Percentiles rank a stretch among this genome's conserved stretches.
Evolutionary conservation across 2,888 invertebrate species (phyloP).

Genomic region (Chaetogeoica ovagalla): DNA sequence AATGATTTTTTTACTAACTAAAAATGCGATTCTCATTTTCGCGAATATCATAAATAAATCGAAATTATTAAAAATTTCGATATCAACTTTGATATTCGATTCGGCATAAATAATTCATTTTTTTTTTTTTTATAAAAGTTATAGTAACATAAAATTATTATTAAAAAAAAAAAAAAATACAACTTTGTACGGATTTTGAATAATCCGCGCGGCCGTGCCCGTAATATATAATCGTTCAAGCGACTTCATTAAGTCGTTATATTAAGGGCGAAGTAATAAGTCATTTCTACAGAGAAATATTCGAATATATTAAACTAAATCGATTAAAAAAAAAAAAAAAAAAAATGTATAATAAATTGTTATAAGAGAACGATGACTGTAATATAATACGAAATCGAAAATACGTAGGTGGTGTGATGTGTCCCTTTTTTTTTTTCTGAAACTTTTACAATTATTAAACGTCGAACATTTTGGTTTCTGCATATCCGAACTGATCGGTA

Average conservation of each 20-base stretch:
- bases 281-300: not conserved
- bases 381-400: too few relatives aligned
- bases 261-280: not conserved
- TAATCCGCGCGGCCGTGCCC: not conserved
- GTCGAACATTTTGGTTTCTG: too few relatives aligned
- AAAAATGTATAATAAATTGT: too few relatives aligned
- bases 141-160: not conserved
- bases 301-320: too few relatives aligned
- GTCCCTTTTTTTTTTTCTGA: too few relatives aligned
- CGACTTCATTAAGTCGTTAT: too few relatives aligned
- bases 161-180: not conserved
- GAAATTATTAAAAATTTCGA: not conserved
- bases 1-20: not conserved
- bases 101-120: not conserved
- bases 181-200: not conserved
- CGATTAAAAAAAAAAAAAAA: too few relatives aligned
- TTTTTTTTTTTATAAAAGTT: not conserved
- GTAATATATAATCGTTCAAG: not conserved
- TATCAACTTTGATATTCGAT: not conserved
- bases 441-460: too few relatives aligned
- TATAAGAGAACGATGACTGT: too few relatives aligned
- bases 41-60: not conserved
- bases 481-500: too few relatives aligned
- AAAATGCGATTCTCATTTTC: not conserved
- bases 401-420: too few relatives aligned